phyloP scores from a whole-genome alignment of 2,888 invertebrate genomes.

The Anoplius nigerrimus region DNA sequence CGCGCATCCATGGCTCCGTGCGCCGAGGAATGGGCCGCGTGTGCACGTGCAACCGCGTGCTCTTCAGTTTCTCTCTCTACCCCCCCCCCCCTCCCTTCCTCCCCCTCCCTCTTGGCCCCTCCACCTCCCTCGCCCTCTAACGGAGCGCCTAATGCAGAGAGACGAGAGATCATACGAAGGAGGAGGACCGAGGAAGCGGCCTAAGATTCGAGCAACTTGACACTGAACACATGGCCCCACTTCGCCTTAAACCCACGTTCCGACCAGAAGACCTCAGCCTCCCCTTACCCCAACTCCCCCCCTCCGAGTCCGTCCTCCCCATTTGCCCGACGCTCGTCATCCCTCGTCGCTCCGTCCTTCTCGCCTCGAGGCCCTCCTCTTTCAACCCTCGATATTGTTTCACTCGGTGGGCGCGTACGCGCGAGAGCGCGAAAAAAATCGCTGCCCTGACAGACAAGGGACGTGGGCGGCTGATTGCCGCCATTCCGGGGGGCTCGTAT shows the following conservation, averaged over 20 bases:
- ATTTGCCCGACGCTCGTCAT: slow-evolving; percentile 15
- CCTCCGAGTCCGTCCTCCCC: slow-evolving; percentile 31
- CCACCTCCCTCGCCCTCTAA: slow-evolving; percentile 15
- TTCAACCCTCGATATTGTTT: slow-evolving; percentile 18
- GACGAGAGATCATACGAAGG: slow-evolving; percentile 26
- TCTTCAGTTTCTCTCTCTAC: slow-evolving; percentile 8
- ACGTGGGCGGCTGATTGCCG: too few species aligned
- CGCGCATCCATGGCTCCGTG: too few species aligned
- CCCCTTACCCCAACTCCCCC: slow-evolving; percentile 48
- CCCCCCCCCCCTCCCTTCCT: neutral
- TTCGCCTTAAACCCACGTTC: slow-evolving; percentile 71
- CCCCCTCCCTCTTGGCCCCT: neutral
- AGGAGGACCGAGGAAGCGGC: slow-evolving; percentile 46
- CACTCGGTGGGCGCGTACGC: neutral
- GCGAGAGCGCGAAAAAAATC: slow-evolving; percentile 3
- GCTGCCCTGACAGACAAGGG: neutral
- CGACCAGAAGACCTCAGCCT: slow-evolving; percentile 65
- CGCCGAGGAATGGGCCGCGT: neutral
- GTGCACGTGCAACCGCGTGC: slow-evolving; percentile 7
- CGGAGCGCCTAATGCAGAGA: slow-evolving; percentile 16
- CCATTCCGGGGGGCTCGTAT: too few species aligned
- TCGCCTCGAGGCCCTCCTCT: slow-evolving; percentile 16
- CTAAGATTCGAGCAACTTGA: slow-evolving; percentile 70
- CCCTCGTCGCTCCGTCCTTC: slow-evolving; percentile 9
- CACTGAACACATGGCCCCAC: slow-evolving; percentile 75